phyloP scores from a whole-genome alignment of 1,140 invertebrate species.

The Spodoptera frugiperda region DNA sequence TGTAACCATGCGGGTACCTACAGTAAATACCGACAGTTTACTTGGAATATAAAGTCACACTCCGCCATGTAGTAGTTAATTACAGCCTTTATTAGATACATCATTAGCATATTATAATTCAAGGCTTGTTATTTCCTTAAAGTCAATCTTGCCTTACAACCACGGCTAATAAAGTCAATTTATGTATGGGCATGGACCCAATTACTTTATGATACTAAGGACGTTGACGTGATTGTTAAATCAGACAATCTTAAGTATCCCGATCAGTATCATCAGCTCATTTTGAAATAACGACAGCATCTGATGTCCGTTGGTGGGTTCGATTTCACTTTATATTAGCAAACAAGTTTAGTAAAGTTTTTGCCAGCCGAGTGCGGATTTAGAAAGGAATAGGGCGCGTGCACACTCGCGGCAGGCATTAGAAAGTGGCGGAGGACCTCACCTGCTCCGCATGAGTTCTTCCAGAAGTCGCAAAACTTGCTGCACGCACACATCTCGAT shows the following conservation, averaged over 20 bases:
- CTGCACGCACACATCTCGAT: constrained; percentile 81
- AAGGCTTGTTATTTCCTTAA: constrained; percentile 26
- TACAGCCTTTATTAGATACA: constrained; percentile 5
- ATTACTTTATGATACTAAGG: constrained; percentile 15
- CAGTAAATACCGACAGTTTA: not conserved
- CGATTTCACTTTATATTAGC: constrained; percentile 49
- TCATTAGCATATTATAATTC: constrained; percentile 27
- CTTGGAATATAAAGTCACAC: not conserved
- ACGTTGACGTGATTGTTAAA: constrained; percentile 11
- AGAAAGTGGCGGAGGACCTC: constrained; percentile 59
- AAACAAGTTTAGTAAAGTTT: constrained; percentile 44
- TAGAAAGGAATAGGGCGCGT: constrained; percentile 49
- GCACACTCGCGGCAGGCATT: constrained; percentile 34
- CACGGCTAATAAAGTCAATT: constrained; percentile 24
- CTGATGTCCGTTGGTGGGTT: constrained; percentile 22
- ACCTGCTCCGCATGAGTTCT: constrained; percentile 83
- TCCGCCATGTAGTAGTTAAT: not conserved
- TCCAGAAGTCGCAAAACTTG: constrained; percentile 84
- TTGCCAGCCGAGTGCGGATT: constrained; percentile 19
- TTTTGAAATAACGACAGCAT: constrained; percentile 17
- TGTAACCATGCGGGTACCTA: not conserved
- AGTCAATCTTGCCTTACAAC: not conserved
- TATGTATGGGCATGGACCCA: constrained; percentile 29
- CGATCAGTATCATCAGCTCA: constrained; percentile 15
- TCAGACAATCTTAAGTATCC: constrained; percentile 15